Evolutionary conservation across 1,140 invertebrate genomes (phyloP), one percentile per base, ranked within the genome.

Genomic region (Mycetomoellerius zeteki): DNA sequence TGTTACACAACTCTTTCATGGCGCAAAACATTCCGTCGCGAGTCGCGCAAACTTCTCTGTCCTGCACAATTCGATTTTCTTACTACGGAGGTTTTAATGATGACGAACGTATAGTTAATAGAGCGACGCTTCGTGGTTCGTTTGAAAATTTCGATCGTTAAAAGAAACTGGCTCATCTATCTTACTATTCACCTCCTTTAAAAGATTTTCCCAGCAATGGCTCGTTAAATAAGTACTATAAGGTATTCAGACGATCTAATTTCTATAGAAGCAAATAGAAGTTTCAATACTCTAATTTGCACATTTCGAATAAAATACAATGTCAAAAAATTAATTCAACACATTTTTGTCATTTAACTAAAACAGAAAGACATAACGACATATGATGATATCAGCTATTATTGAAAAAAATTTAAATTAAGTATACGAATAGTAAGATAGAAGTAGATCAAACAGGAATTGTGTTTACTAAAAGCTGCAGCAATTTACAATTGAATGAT

Each of bases 101-200:
- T 43, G 64, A 71, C 80, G 80, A 24, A 73, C 37, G 64, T 58
- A 64, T 65, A 69, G 64, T 91, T 92, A 90, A 91, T 92, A 92
- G 90, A 91, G 90, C 91, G 89, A 47, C 72, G 21, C 90, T 89
- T 91, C 84, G 84, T 90, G 87, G 87, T 86, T 91, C 89, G 91
- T 90, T 91, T 89, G 75, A 77, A 92, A 91, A 89, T 92, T 92
- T 92, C 89, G 91, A 92, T 92, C 91, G 75, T 91, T 88, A 91
- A 81, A 89, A 86, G 85, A 89, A 87, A 90, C 58, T 37, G 56
- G 67, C 60, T 67, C 52, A 54, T 85, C 43, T 52, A 47, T 43
- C 60, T 90, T 73, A 50, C 81, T 21, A 47, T 90, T 90, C 89
- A 71, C 89, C 69, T 85, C 73, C 73, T 89, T 87, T 84, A 43